Conservation (phyloP, 2,113 vertebrate species). For the Castor canadensis region DNA sequence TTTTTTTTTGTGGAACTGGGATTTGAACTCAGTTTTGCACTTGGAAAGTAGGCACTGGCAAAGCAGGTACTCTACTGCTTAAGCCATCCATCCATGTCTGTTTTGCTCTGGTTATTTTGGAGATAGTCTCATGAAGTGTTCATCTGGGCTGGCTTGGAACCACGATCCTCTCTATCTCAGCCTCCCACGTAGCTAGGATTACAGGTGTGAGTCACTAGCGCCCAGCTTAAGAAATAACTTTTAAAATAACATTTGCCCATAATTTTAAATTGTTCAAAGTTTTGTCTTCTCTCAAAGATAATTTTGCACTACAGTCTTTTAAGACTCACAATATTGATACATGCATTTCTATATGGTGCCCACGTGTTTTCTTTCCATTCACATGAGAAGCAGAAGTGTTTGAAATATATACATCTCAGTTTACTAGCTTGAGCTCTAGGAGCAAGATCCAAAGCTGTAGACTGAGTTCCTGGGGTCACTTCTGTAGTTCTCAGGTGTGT, state of each 20-base stretch:
- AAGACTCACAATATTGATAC: not conserved
- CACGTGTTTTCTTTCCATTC: not conserved
- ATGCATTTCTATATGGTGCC: not conserved
- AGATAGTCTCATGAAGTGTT: no score
- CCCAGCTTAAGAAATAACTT: not conserved
- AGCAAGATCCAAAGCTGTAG: not conserved
- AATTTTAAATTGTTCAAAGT: slow-evolving; percentile 1
- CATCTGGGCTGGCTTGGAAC: no score
- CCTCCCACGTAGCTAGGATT: no score
- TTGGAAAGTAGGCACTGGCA: no score
- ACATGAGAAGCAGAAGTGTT: not conserved
- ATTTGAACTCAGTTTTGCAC: no score
- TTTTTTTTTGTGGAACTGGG: not conserved
- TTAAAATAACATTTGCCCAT: not conserved
- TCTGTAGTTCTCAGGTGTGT: not conserved
- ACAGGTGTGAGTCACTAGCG: no score
- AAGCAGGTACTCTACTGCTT: no score
- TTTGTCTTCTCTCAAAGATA: not conserved
- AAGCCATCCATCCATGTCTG: no score
- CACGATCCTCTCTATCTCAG: no score
- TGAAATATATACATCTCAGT: not conserved
- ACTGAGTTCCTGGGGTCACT: not conserved
- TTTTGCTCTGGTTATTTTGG: no score
- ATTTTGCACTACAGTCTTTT: not conserved
- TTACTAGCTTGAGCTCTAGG: not conserved